phyloP scores from a whole-genome alignment of 2,888 invertebrate genomes.

The Argynnis bischoffii region DNA sequence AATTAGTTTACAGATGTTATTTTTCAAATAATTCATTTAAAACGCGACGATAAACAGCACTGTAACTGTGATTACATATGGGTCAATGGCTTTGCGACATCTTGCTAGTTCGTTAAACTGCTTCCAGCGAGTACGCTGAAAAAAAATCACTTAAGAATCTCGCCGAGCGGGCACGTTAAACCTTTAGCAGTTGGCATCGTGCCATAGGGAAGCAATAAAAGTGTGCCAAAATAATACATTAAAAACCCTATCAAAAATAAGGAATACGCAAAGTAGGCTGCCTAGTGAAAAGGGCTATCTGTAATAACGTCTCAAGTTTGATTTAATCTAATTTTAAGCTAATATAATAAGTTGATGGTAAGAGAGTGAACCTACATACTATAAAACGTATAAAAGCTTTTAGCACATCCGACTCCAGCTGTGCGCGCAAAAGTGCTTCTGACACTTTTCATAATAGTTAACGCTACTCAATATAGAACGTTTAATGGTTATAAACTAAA shows the following conservation, averaged over 20 bases:
- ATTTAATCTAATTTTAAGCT: slow-evolving; percentile 55
- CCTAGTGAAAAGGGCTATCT: slow-evolving; percentile 48
- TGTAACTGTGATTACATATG: slow-evolving; percentile 70
- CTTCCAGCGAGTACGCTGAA: slow-evolving; percentile 60
- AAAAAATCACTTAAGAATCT: slow-evolving; percentile 77
- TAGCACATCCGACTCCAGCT: slow-evolving; percentile 72
- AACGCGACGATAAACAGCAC: slow-evolving; percentile 59
- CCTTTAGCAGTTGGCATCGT: slow-evolving; percentile 70
- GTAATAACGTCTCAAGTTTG: slow-evolving; percentile 53
- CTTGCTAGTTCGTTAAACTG: slow-evolving; percentile 74
- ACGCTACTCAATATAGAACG: slow-evolving; percentile 22
- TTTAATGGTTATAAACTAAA: slow-evolving; percentile 2
- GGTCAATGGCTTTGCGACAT: slow-evolving; percentile 71
- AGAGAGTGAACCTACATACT: slow-evolving; percentile 53
- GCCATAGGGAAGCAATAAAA: slow-evolving; percentile 59
- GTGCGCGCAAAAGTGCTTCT: slow-evolving; percentile 57
- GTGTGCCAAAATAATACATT: slow-evolving; percentile 78
- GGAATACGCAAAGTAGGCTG: slow-evolving; percentile 62
- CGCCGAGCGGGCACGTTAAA: slow-evolving; percentile 66
- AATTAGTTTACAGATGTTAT: slow-evolving; percentile 47
- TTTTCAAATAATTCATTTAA: slow-evolving; percentile 58
- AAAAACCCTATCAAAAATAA: slow-evolving; percentile 69
- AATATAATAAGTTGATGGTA: slow-evolving; percentile 3
- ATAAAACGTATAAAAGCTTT: slow-evolving; percentile 77
- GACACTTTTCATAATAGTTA: slow-evolving; percentile 24